Conservation (phyloP, 2,113 vertebrate species). For the Nerophis lumbriciformis region DNA sequence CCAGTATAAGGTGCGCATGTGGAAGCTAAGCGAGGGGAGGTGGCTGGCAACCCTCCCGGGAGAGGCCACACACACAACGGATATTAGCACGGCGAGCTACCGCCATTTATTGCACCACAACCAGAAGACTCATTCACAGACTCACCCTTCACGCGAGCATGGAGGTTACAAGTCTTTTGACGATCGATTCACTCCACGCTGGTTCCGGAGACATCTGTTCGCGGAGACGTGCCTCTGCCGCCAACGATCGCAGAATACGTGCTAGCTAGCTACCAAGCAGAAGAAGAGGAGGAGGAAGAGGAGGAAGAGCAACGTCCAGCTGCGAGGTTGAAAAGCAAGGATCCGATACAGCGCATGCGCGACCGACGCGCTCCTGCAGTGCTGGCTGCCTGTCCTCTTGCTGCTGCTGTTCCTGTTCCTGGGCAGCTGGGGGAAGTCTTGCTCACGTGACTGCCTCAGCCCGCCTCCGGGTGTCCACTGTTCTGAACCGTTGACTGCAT, state of each 20-base stretch:
- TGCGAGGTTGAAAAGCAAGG: conserved; percentile 22
- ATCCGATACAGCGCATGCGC: conserved; percentile 32
- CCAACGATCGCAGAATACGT: conserved; percentile 34
- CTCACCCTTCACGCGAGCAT: conserved; percentile 29
- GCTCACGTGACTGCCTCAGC: no score
- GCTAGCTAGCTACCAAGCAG: conserved; percentile 10
- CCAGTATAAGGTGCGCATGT: neutral
- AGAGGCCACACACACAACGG: conserved; percentile 34
- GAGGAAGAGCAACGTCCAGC: conserved; percentile 13
- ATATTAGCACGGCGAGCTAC: conserved; percentile 11
- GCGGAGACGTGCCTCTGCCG: neutral
- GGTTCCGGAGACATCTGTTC: conserved; percentile 25
- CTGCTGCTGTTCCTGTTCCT: no score
- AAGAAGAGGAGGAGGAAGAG: conserved; percentile 2
- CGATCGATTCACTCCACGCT: neutral
- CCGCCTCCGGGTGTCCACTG: no score
- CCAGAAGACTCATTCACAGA: neutral
- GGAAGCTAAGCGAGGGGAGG: conserved; percentile 29
- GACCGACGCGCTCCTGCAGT: conserved; percentile 1
- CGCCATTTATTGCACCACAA: conserved; percentile 9
- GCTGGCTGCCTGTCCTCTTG: neutral
- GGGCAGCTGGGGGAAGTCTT: no score
- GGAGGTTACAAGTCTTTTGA: neutral
- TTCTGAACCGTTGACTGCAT: no score
- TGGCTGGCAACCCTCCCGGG: conserved; percentile 26